Conservation (phyloP, 2,113 vertebrate genomes). For the Clarias gariepinus region DNA sequence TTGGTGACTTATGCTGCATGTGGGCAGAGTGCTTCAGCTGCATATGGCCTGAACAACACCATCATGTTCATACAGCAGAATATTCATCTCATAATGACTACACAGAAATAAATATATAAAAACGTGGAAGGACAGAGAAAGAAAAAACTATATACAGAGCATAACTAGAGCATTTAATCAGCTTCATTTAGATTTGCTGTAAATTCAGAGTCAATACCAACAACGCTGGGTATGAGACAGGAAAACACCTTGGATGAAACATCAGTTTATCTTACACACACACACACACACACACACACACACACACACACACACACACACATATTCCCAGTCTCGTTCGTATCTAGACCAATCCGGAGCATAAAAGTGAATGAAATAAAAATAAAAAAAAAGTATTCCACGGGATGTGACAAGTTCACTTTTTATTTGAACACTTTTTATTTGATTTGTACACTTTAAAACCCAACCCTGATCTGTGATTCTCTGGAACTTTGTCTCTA, state of each 20-base stretch:
- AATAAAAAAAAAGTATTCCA: too few relatives aligned
- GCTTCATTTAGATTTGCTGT: not conserved
- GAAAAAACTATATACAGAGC: not conserved
- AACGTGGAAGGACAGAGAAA: not conserved
- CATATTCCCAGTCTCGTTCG: not conserved
- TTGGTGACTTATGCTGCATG: slow-evolving; percentile 1
- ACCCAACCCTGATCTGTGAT: too few relatives aligned
- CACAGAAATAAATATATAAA: not conserved
- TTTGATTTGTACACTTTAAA: too few relatives aligned
- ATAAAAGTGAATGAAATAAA: too few relatives aligned
- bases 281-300: not conserved
- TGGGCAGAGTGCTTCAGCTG: slow-evolving; percentile 16
- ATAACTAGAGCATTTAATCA: not conserved
- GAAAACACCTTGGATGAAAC: not conserved
- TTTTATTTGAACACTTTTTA: too few relatives aligned
- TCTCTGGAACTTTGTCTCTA: too few relatives aligned
- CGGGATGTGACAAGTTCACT: too few relatives aligned
- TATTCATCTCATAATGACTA: not conserved
- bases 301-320: not conserved
- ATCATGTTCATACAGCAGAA: not conserved
- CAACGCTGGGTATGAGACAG: not conserved
- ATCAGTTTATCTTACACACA: not conserved
- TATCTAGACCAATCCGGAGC: not conserved
- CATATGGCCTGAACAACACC: not conserved
- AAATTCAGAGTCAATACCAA: not conserved